Evolutionary conservation across 2,113 vertebrate species (phyloP).

Genomic region (Heliornis fulica): DNA sequence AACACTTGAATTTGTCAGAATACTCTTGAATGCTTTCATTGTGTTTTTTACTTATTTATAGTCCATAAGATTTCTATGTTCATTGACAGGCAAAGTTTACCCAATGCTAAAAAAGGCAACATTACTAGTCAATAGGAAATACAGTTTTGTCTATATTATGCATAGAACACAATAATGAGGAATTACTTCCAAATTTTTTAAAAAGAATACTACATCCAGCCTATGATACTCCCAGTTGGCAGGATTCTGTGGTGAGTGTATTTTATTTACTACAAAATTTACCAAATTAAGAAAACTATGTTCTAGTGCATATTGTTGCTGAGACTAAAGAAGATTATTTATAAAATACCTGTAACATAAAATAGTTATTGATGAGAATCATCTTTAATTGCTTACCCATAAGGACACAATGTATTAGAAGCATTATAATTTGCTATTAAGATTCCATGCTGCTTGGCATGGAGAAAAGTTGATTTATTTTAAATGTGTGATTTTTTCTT

Average conservation of each 20-base stretch:
- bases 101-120: not conserved
- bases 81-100: not conserved
- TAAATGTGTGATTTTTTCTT: rapidly evolving
- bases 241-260: not conserved
- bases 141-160: not conserved
- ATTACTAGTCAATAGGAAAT: not conserved
- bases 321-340: not conserved
- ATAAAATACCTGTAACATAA: rapidly evolving
- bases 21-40: too few species aligned
- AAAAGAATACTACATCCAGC: not conserved
- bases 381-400: not conserved
- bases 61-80: not conserved
- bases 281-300: not conserved
- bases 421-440: not conserved
- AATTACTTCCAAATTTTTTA: not conserved
- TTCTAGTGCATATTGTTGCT: not conserved
- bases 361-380: too few species aligned
- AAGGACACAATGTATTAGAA: not conserved
- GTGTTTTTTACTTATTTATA: not conserved
- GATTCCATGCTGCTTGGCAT: not conserved
- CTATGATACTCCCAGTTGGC: rapidly evolving
- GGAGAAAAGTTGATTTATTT: not conserved
- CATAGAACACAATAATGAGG: not conserved
- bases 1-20: not conserved
- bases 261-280: not conserved